Conservation (phyloP, 2,113 vertebrate genomes). For the Lathamus discolor region DNA sequence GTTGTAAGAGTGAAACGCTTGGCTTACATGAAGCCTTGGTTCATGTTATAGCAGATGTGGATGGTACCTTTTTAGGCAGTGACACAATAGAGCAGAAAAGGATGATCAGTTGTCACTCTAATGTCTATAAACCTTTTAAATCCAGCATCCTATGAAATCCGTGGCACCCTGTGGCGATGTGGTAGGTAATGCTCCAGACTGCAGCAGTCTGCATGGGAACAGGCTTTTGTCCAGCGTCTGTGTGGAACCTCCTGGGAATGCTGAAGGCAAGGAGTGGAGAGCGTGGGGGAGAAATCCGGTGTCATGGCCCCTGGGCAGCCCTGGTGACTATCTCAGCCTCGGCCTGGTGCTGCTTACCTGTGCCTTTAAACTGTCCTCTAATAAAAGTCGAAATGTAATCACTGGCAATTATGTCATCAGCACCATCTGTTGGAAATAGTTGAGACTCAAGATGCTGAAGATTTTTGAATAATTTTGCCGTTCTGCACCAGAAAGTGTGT, state of each 20-base stretch:
- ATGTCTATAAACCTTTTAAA: not conserved
- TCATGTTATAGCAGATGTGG: not conserved
- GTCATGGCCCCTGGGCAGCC: not conserved
- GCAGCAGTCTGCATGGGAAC: not conserved
- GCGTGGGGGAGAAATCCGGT: not conserved
- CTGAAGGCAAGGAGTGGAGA: not conserved
- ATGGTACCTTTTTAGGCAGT: not conserved
- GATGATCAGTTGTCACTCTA: not conserved
- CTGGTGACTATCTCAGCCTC: not conserved
- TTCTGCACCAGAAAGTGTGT: slow-evolving; percentile 42
- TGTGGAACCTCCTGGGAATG: not conserved
- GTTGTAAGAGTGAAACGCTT: not conserved
- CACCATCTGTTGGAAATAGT: slow-evolving; percentile 58
- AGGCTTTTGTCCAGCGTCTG: fast-evolving
- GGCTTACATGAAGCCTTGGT: not conserved
- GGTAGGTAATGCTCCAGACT: not conserved
- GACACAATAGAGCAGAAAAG: not conserved
- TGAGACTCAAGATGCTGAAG: slow-evolving; percentile 57
- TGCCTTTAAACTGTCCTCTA: slow-evolving; percentile 46
- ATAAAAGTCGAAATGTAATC: slow-evolving; percentile 56
- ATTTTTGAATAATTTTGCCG: slow-evolving; percentile 61
- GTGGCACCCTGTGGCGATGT: not conserved
- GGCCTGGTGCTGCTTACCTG: not conserved
- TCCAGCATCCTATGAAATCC: not conserved
- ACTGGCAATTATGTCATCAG: slow-evolving; percentile 63